These are phyloP conservation scores for Andinoacara biseriatus DNA, from an alignment of 2,113 vertebrate species.

Conservation along the genomic window DNA sequence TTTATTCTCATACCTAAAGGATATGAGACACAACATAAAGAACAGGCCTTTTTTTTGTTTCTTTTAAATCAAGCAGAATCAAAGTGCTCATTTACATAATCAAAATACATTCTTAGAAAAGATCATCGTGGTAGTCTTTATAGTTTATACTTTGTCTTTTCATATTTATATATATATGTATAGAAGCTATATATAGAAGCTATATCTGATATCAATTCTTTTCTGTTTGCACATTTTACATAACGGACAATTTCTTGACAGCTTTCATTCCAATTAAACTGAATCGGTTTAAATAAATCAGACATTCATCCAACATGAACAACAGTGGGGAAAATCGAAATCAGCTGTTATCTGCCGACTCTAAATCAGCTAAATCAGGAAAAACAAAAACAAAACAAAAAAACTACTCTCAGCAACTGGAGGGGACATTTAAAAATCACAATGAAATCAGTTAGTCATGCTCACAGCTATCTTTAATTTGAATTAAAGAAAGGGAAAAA, in stretches of 20 bases:
- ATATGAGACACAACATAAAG: conserved; percentile 49
- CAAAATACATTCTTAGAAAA: conserved; percentile 86
- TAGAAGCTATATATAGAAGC: conserved; percentile 64
- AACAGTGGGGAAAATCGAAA: conserved; percentile 18
- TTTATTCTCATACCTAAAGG: conserved; percentile 58
- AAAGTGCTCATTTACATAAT: conserved; percentile 73
- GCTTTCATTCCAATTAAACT: conserved; percentile 56
- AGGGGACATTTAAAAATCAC: conserved; percentile 40
- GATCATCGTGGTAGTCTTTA: conserved; percentile 59
- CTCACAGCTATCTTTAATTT: conserved; percentile 49
- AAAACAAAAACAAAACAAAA: background rate
- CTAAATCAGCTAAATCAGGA: conserved; percentile 14
- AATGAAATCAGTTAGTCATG: conserved; percentile 58
- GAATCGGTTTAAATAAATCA: conserved; percentile 53
- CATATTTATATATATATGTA: conserved; percentile 63
- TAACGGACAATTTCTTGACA: conserved; percentile 69
- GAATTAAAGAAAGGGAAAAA: conserved; percentile 36
- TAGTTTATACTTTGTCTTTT: conserved; percentile 65
- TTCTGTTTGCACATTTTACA: conserved; percentile 73
- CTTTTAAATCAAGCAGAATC: conserved; percentile 70
- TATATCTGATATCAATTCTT: conserved; percentile 58
- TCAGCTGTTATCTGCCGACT: conserved; percentile 11
- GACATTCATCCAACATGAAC: conserved; percentile 65
- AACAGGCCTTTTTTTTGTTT: conserved; percentile 47
- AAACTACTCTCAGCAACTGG: conserved; percentile 21